Percentiles rank a stretch among this genome's conserved stretches.
phyloP scores from a whole-genome alignment of 2,888 invertebrate genomes.

The Nomada fucata region DNA sequence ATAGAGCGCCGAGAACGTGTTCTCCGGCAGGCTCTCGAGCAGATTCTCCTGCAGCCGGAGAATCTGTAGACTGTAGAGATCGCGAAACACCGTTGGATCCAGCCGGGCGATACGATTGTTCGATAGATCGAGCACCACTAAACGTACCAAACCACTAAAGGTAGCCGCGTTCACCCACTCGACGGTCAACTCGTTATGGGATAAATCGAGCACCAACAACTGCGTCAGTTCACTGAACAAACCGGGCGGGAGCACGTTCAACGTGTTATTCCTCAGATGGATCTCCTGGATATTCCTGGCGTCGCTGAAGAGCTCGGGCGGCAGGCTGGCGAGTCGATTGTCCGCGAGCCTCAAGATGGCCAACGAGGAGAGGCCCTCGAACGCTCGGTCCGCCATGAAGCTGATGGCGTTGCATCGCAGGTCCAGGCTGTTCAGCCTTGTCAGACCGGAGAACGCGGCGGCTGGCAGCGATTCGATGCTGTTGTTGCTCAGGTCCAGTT shows the following conservation, averaged over 20 bases:
- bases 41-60: slow-evolving; percentile 92
- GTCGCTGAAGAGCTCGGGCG: slow-evolving; percentile 92
- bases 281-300: slow-evolving; percentile 92
- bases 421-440: slow-evolving; percentile 90
- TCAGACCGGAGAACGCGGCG: slow-evolving; percentile 89
- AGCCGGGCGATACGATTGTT: slow-evolving; percentile 91
- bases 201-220: slow-evolving; percentile 90
- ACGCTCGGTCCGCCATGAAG: slow-evolving; percentile 91
- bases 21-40: slow-evolving; percentile 91
- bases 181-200: slow-evolving; percentile 91
- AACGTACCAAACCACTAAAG: slow-evolving; percentile 90
- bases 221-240: slow-evolving; percentile 91
- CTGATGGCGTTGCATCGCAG: slow-evolving; percentile 91
- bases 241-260: slow-evolving; percentile 92
- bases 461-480: slow-evolving; percentile 91
- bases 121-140: slow-evolving; percentile 91
- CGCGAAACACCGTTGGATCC: slow-evolving; percentile 91
- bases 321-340: slow-evolving; percentile 92
- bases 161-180: slow-evolving; percentile 94
- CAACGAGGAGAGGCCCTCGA: slow-evolving; percentile 90
- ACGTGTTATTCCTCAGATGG: slow-evolving; percentile 92
- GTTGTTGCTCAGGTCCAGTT: slow-evolving; percentile 91
- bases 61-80: slow-evolving; percentile 92
- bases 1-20: slow-evolving; percentile 90
- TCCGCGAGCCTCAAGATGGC: slow-evolving; percentile 91